phyloP scores from a whole-genome alignment of 2,113 vertebrate genomes.

The Mixornis gularis region DNA sequence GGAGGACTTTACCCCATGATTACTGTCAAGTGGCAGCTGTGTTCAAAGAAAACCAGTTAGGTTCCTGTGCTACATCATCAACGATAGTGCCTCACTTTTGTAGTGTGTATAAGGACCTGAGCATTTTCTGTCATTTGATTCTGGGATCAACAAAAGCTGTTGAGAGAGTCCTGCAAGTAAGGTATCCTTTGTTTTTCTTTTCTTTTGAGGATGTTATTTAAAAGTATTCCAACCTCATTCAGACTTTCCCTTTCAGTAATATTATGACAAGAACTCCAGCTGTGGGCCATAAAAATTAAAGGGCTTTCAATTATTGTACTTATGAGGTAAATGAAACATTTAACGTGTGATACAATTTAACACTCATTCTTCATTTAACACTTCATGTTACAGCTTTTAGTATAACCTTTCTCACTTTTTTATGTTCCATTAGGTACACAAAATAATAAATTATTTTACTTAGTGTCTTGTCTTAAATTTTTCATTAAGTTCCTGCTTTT shows the following conservation, averaged over 20 bases:
- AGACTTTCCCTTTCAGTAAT: not conserved
- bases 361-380: not conserved
- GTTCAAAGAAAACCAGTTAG: rapidly evolving
- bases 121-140: not conserved
- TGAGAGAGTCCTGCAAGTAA: not conserved
- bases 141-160: not conserved
- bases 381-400: not conserved
- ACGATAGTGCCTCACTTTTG: not conserved
- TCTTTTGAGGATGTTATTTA: not conserved
- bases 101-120: not conserved
- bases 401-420: not conserved
- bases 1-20: not conserved
- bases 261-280: not conserved
- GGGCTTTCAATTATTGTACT: not conserved
- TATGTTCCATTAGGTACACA: not conserved
- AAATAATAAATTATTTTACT: not conserved
- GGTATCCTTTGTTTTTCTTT: not conserved
- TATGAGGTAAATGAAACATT: not conserved
- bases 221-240: not conserved
- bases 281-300: not conserved
- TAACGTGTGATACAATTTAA: not conserved
- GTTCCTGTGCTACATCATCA: not conserved
- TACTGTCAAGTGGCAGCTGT: not conserved
- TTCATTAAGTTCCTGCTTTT: not conserved
- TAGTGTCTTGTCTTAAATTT: not conserved